These are phyloP conservation scores for Rhingia rostrata DNA, from an alignment of 2,888 invertebrate genomes.

Conservation along the genomic window DNA sequence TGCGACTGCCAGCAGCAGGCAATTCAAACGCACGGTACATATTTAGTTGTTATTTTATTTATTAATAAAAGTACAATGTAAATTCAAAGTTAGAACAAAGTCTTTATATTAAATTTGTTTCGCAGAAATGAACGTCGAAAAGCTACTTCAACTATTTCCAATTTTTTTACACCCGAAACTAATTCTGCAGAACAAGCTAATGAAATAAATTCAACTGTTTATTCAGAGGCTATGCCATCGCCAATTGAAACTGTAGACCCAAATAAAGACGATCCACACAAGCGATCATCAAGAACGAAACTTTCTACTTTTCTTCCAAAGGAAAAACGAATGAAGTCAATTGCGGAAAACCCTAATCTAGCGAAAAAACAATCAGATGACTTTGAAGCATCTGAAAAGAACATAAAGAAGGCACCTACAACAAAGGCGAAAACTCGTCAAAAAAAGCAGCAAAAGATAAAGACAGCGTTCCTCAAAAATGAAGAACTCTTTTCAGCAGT, in stretches of 20 bases:
- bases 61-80: slow-evolving; percentile 72
- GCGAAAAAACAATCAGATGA: slow-evolving; percentile 59
- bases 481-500: slow-evolving; percentile 81
- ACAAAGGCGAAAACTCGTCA: slow-evolving; percentile 49
- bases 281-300: slow-evolving; percentile 72
- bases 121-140: slow-evolving; percentile 75
- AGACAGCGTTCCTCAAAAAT: slow-evolving; percentile 79
- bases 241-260: slow-evolving; percentile 18
- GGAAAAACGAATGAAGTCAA: slow-evolving; percentile 43
- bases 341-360: slow-evolving; percentile 1
- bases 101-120: slow-evolving; percentile 58
- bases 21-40: slow-evolving; percentile 77
- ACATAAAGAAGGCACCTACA: slow-evolving; percentile 53
- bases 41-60: slow-evolving; percentile 16
- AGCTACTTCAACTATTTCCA: slow-evolving; percentile 74
- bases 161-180: slow-evolving; percentile 75
- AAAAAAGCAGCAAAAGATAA: slow-evolving; percentile 79
- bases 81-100: slow-evolving; percentile 1
- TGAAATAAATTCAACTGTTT: neutral
- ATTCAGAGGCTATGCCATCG: slow-evolving; percentile 15
- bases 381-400: slow-evolving; percentile 72
- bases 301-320: slow-evolving; percentile 74
- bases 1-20: slow-evolving; percentile 76
- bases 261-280: neutral
- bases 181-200: neutral